Evolutionary conservation across 2,888 invertebrate genomes (phyloP), one percentile per base, ranked within the genome.

Genomic region (Drosophila demipolita): DNA sequence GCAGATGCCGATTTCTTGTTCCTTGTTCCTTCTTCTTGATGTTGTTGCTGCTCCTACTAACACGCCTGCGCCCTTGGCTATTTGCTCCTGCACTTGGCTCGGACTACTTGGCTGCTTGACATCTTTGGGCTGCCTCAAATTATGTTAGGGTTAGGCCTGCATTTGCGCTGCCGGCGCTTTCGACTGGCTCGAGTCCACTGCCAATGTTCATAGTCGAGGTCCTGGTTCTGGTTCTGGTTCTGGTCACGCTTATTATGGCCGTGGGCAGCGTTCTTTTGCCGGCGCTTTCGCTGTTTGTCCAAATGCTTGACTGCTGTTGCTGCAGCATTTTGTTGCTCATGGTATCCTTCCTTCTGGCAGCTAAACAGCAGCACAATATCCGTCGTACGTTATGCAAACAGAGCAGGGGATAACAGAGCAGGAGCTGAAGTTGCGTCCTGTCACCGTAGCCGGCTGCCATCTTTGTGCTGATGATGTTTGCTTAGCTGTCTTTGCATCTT

Each of bases 401-500:
- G 55, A 45, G 55, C 55, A 49, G 48, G 26, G 68, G 32, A 17
- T 29, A 35, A 33, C 38, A 7, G 50, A 20, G 55, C 62, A 35
- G 50, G 35, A 52, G 66, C 73, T 62, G 64, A 26, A 48, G 48
- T 65, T 55, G 73, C 73, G 73, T 73, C 61, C 67, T 73, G 49
- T 55, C 36, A 49, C 55, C 59, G 60, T 49, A 38, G 71, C 58
- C 84, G 55, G 55, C 38, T 80, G 86, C 87, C 86, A 89, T 87
- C 85, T 85, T 85, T 85, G 89, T 89, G 87, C 82, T 89, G 89
- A 89, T 89, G 87, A 89, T 88, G 87, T 88, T 88, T 88, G 90
- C 90, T 88, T 88, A 88, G 87, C 87, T 88, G 87, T 88, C 87
- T 90, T 88, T 88, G 90, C 90, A 86, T 88, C 86, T 83, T 88